These are phyloP conservation scores for Drosophila sucinea DNA, from an alignment of 1,140 invertebrate species.

Conservation along the genomic window DNA sequence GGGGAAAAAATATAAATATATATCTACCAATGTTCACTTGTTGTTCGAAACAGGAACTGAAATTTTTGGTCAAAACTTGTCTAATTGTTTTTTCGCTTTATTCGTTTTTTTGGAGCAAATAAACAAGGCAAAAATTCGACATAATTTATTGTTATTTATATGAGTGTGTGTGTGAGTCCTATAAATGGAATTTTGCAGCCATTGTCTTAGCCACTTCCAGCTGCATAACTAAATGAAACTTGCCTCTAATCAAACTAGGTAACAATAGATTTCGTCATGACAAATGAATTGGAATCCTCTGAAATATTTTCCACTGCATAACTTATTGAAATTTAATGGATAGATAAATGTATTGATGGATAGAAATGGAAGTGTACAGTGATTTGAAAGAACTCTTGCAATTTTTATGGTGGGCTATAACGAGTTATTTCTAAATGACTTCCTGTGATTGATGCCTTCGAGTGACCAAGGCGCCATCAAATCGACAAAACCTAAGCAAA, in stretches of 20 bases:
- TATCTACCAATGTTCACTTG: neutral
- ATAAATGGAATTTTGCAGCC: conserved; percentile 2
- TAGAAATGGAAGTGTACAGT: too few species aligned
- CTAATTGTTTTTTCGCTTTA: neutral
- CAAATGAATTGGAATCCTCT: too few species aligned
- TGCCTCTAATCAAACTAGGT: neutral
- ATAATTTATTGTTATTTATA: conserved; percentile 9
- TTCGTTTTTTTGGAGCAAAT: neutral
- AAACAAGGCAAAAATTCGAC: conserved; percentile 1
- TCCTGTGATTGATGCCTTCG: too few species aligned
- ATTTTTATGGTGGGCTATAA: too few species aligned
- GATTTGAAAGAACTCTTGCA: too few species aligned
- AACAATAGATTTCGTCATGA: too few species aligned
- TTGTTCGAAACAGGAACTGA: conserved; percentile 45
- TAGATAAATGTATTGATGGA: too few species aligned
- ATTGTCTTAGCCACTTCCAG: neutral
- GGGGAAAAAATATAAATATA: neutral
- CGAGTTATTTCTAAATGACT: too few species aligned
- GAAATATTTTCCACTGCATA: too few species aligned
- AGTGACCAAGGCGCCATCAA: too few species aligned
- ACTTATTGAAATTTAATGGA: too few species aligned
- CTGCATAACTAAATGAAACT: neutral
- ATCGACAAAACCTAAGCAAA: too few species aligned
- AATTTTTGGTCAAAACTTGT: conserved; percentile 6
- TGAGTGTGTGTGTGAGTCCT: neutral